Evolutionary conservation across 1,140 invertebrate species (phyloP).

Genomic region (Polypedilum vanderplanki): DNA sequence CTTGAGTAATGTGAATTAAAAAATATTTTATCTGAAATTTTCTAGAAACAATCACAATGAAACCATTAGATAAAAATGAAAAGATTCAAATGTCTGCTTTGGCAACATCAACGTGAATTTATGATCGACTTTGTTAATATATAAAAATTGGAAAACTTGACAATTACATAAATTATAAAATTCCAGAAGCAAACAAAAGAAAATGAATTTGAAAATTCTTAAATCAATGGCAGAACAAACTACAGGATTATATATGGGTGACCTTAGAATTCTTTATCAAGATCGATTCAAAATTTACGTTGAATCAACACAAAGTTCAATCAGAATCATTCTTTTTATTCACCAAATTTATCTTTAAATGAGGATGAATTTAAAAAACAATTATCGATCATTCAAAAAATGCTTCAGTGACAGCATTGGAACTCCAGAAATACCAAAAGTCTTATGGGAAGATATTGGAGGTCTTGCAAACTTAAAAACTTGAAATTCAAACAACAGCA

Average conservation of each 20-base stretch:
- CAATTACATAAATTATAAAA: slow-evolving; percentile 30
- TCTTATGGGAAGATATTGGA: slow-evolving; percentile 81
- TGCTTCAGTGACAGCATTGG: slow-evolving; percentile 55
- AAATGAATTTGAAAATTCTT: slow-evolving; percentile 32
- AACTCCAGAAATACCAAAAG: slow-evolving; percentile 73
- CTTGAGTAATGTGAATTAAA: slow-evolving; percentile 51
- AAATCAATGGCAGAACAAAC: slow-evolving; percentile 52
- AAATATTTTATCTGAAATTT: slow-evolving; percentile 44
- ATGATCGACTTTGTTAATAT: slow-evolving; percentile 34
- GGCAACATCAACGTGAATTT: slow-evolving; percentile 50
- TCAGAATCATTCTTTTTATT: no score
- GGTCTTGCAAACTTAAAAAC: slow-evolving; percentile 78
- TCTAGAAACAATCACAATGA: slow-evolving; percentile 60
- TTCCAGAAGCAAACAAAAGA: slow-evolving; percentile 31
- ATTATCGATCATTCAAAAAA: slow-evolving; percentile 40
- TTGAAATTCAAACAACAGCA: slow-evolving; percentile 82
- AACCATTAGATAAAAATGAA: slow-evolving; percentile 53
- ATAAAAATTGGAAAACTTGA: slow-evolving; percentile 46
- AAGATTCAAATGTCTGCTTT: slow-evolving; percentile 55
- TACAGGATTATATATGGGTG: slow-evolving; percentile 55
- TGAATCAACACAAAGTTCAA: no score
- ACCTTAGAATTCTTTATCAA: slow-evolving; percentile 47
- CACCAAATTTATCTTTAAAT: slow-evolving; percentile 40
- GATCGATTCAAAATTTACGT: slow-evolving; percentile 47
- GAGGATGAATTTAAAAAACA: slow-evolving; percentile 46